These are phyloP conservation scores for Nothobranchius kuhntae DNA, from an alignment of 2,113 vertebrate genomes.

Conservation along the genomic window DNA sequence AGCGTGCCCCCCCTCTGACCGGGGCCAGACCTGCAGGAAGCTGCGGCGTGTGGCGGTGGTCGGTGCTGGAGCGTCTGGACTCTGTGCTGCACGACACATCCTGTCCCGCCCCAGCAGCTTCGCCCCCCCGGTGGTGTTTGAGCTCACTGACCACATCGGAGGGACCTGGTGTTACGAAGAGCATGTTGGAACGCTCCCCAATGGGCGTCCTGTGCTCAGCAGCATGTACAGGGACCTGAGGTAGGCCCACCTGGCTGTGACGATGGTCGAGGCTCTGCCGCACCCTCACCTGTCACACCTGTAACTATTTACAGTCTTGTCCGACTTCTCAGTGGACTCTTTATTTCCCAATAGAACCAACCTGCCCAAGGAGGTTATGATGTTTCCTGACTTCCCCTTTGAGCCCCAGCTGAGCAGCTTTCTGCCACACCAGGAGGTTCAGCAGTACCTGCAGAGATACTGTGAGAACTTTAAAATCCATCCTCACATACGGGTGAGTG, in stretches of 20 bases:
- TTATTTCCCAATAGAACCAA: slow-evolving; percentile 75
- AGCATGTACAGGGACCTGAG: slow-evolving; percentile 85
- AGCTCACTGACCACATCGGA: slow-evolving; percentile 67
- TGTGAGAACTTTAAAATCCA: slow-evolving; percentile 59
- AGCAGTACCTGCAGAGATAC: slow-evolving; percentile 79
- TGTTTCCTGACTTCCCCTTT: slow-evolving; percentile 84
- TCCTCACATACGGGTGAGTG: slow-evolving; percentile 75
- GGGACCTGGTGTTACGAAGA: slow-evolving; percentile 84
- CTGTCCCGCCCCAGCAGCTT: slow-evolving; percentile 65
- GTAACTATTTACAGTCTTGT: background rate
- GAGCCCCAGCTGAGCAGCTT: slow-evolving; percentile 78
- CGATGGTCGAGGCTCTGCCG: background rate
- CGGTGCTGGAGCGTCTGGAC: slow-evolving; percentile 78
- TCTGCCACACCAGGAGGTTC: slow-evolving; percentile 78
- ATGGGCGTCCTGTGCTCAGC: slow-evolving; percentile 63
- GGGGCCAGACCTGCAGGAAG: background rate
- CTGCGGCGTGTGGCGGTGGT: slow-evolving; percentile 73
- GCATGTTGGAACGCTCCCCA: slow-evolving; percentile 28
- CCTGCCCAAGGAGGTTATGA: slow-evolving; percentile 86
- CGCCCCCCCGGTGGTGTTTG: slow-evolving; percentile 77
- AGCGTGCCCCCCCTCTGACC: background rate
- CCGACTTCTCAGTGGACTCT: background rate
- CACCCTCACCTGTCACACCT: too few relatives aligned
- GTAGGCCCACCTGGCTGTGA: slow-evolving; percentile 20
- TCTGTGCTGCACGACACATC: slow-evolving; percentile 79